Conservation (phyloP, 2,113 vertebrate species). For the Malurus alboscapulatus region DNA sequence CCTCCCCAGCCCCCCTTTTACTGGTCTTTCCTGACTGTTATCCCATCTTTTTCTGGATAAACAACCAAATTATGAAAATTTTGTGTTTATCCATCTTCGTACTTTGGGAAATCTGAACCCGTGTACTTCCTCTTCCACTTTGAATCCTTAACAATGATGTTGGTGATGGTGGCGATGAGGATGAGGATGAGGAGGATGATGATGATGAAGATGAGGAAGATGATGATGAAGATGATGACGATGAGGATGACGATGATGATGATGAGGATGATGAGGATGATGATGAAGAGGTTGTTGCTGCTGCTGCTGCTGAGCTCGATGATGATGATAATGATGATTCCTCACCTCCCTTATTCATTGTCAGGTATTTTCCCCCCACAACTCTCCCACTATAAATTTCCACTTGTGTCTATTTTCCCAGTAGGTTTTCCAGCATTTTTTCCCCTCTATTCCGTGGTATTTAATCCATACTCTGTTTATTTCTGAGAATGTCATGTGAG, state of each 20-base stretch:
- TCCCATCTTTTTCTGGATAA: neutral
- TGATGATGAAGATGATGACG: no score
- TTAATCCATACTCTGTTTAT: neutral
- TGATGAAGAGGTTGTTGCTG: no score
- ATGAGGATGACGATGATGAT: no score
- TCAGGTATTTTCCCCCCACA: neutral
- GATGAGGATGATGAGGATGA: accelerated
- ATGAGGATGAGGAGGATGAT: neutral
- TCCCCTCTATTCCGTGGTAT: neutral
- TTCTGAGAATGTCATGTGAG: constrained; percentile 48
- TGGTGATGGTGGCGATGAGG: neutral
- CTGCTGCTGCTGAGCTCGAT: no score
- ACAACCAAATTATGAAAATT: neutral
- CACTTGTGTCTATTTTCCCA: neutral
- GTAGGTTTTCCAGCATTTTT: neutral
- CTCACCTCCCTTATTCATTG: accelerated
- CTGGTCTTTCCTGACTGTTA: neutral
- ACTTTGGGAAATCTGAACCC: neutral
- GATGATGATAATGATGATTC: neutral
- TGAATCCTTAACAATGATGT: neutral
- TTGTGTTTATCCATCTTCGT: accelerated
- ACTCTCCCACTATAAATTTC: neutral
- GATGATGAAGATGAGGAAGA: neutral
- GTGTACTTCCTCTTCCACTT: neutral
- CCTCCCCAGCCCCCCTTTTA: accelerated